Conservation (phyloP, 2,888 invertebrate species). For the Bursaphelenchus okinawaensis region DNA sequence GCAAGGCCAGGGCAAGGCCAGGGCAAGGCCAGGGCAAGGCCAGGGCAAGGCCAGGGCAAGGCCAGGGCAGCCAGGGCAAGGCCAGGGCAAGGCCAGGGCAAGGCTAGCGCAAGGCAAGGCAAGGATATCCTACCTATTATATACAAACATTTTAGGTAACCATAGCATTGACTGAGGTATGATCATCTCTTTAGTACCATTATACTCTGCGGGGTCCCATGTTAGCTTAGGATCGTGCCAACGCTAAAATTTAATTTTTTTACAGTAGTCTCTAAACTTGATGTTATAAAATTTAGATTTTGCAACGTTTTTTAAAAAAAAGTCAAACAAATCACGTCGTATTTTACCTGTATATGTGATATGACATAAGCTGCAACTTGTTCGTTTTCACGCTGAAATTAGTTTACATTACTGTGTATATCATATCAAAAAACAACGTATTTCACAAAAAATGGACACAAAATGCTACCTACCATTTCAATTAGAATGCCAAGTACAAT, state of each 20-base stretch:
- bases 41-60: too few species aligned
- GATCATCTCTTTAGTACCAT: conserved; percentile 42
- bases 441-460: too few species aligned
- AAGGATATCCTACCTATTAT: conserved; percentile 40
- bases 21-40: too few species aligned
- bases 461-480: conserved; percentile 39
- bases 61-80: too few species aligned
- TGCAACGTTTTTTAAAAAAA: too few species aligned
- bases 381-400: conserved; percentile 53
- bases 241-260: conserved; percentile 25
- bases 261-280: background rate
- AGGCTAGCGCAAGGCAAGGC: too few species aligned
- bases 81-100: too few species aligned
- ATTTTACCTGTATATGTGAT: conserved; percentile 44
- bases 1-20: too few species aligned
- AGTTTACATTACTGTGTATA: too few species aligned
- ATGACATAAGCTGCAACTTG: conserved; percentile 54
- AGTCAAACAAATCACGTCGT: background rate
- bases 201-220: conserved; percentile 45
- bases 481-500: conserved; percentile 55
- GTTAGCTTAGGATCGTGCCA: conserved; percentile 44
- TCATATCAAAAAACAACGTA: too few species aligned
- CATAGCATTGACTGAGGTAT: conserved; percentile 48
- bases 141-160: conserved; percentile 54
- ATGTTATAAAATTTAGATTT: background rate